Conservation (phyloP, 2,888 invertebrate genomes). For the Drosophila helvetica region DNA sequence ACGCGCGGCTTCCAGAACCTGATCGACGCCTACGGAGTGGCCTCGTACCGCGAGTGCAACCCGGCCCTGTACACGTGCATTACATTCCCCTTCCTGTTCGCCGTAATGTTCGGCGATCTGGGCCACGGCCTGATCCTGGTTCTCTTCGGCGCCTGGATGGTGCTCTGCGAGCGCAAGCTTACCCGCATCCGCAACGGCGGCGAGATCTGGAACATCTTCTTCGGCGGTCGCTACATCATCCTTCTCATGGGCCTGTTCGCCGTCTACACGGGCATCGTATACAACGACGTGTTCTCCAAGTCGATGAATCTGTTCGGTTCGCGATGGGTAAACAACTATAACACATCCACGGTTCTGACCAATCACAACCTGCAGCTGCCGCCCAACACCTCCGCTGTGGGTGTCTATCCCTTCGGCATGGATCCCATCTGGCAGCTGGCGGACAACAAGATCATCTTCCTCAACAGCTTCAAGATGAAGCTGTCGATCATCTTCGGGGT, state of each 20-base stretch:
- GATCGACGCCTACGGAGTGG: conserved; percentile 97
- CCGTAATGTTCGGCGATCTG: conserved; percentile 97
- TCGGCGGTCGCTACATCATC: conserved; percentile 98
- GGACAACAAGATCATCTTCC: conserved; percentile 96
- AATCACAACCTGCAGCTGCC: conserved; percentile 87
- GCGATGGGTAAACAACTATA: conserved; percentile 89
- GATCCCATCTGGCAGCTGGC: conserved; percentile 91
- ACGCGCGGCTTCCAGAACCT: conserved; percentile 96
- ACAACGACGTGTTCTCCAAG: conserved; percentile 99
- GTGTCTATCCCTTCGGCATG: conserved; percentile 91
- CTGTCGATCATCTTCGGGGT: conserved; percentile 97
- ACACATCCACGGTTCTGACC: conserved; percentile 84
- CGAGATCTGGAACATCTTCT: conserved; percentile 99
- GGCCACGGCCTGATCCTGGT: conserved; percentile 95
- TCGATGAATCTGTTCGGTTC: conserved; percentile 97
- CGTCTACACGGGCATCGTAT: conserved; percentile 98
- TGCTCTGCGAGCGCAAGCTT: conserved; percentile 90
- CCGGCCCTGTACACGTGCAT: conserved; percentile 95
- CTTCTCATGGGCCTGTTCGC: conserved; percentile 98
- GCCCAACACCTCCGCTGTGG: conserved; percentile 85
- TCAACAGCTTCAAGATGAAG: conserved; percentile 98
- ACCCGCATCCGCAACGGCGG: conserved; percentile 89
- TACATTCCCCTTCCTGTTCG: conserved; percentile 97
- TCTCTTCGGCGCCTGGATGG: conserved; percentile 93
- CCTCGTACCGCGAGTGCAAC: conserved; percentile 96